Conservation (phyloP, 2,113 vertebrate species). For the Copsychus sechellarum region DNA sequence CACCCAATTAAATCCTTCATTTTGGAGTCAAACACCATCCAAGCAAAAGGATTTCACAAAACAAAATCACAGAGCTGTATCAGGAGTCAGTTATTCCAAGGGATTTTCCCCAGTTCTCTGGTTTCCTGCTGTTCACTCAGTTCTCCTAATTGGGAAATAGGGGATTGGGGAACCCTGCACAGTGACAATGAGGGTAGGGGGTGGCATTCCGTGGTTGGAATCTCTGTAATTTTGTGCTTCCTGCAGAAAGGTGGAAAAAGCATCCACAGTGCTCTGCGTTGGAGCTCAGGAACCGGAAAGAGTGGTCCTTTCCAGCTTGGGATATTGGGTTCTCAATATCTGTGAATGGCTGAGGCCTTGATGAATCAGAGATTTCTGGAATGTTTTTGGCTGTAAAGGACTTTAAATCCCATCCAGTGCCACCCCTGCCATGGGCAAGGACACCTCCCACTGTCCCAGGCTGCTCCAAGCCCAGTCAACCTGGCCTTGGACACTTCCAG, state of each 20-base stretch:
- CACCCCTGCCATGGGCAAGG: not conserved
- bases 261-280: too few species aligned
- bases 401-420: not conserved
- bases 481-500: not conserved
- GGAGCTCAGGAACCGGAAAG: not conserved
- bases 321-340: not conserved
- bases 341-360: not conserved
- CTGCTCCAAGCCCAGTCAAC: rapidly evolving
- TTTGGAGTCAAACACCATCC: not conserved
- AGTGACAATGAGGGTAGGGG: rapidly evolving
- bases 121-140: not conserved
- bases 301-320: not conserved
- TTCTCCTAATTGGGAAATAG: rapidly evolving
- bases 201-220: not conserved
- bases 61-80: not conserved
- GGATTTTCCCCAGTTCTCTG: not conserved
- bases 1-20: not conserved
- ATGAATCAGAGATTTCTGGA: not conserved
- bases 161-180: not conserved
- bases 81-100: not conserved
- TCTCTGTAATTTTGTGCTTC: not conserved
- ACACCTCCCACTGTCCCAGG: not conserved
- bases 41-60: not conserved
- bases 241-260: not conserved
- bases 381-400: not conserved